Conservation (phyloP, 2,888 invertebrate genomes). For the Alloplasta piceator region DNA sequence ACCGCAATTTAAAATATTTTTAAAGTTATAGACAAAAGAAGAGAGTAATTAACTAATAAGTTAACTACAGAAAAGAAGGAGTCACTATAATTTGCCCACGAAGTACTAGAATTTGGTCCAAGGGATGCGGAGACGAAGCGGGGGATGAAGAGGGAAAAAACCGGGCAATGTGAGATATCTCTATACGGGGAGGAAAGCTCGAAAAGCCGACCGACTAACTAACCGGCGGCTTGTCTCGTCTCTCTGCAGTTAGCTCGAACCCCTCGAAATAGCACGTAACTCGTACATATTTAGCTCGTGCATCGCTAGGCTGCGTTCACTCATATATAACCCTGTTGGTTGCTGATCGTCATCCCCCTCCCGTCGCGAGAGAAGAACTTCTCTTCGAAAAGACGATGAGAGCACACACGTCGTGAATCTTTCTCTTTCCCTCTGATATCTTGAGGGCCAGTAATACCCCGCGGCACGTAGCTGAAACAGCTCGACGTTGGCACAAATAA, state of each 20-base stretch:
- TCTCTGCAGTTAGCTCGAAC: slow-evolving; percentile 62
- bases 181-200: slow-evolving; percentile 39
- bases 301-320: slow-evolving; percentile 62
- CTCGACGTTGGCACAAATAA: slow-evolving; percentile 66
- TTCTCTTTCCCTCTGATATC: slow-evolving; percentile 19
- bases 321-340: slow-evolving; percentile 50
- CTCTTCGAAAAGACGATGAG: slow-evolving; percentile 24
- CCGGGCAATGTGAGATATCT: slow-evolving; percentile 8
- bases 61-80: no score
- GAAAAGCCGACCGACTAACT: slow-evolving; percentile 47
- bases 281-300: slow-evolving; percentile 68
- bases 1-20: no score
- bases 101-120: slow-evolving; percentile 4
- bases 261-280: slow-evolving; percentile 70
- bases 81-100: slow-evolving; percentile 19
- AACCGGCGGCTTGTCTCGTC: slow-evolving; percentile 47
- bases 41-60: no score
- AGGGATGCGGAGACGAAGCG: neutral
- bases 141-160: slow-evolving; percentile 14
- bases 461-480: slow-evolving; percentile 41
- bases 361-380: neutral
- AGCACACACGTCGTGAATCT: neutral
- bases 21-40: no score
- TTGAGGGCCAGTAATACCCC: slow-evolving; percentile 25
- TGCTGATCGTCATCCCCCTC: slow-evolving; percentile 36